Percentiles rank a stretch among this genome's conserved stretches.
phyloP scores from a whole-genome alignment of 2,888 invertebrate genomes.

The Chrysomela aeneicollis region DNA sequence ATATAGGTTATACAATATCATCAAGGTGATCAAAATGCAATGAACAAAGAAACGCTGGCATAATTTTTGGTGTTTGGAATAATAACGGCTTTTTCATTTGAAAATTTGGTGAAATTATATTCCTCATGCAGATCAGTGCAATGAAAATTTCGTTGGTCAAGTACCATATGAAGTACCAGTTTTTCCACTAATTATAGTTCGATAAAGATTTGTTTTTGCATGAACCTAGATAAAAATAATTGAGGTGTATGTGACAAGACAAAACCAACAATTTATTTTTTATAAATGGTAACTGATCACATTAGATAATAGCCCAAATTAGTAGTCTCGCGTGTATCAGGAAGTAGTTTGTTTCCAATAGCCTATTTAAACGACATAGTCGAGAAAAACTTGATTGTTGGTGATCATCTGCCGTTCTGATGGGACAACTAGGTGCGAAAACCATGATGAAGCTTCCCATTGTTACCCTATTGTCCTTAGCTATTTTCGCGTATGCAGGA shows the following conservation, averaged over 20 bases:
- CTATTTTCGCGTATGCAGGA: not conserved
- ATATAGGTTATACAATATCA: too few relatives aligned
- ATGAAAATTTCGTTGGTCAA: too few relatives aligned
- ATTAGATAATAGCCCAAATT: slow-evolving; percentile 22
- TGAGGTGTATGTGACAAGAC: not conserved
- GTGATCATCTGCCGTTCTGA: not conserved
- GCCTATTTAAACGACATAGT: slow-evolving; percentile 29
- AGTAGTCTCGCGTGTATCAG: slow-evolving; percentile 17
- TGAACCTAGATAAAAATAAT: not conserved
- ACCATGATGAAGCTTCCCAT: slow-evolving; percentile 19
- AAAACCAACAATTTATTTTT: slow-evolving; percentile 26
- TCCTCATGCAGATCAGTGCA: too few relatives aligned
- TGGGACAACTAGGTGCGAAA: not conserved
- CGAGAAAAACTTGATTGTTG: not conserved
- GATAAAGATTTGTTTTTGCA: too few relatives aligned
- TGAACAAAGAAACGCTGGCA: too few relatives aligned
- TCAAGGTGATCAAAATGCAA: too few relatives aligned
- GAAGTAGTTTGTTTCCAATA: slow-evolving; percentile 16
- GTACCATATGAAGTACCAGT: too few relatives aligned
- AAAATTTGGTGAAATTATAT: too few relatives aligned
- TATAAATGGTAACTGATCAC: slow-evolving; percentile 20
- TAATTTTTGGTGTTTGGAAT: too few relatives aligned
- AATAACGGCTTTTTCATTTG: too few relatives aligned
- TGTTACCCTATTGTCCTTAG: not conserved
- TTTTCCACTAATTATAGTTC: too few relatives aligned